phyloP scores from a whole-genome alignment of 2,113 vertebrate genomes.

The Lichenostomus cassidix region DNA sequence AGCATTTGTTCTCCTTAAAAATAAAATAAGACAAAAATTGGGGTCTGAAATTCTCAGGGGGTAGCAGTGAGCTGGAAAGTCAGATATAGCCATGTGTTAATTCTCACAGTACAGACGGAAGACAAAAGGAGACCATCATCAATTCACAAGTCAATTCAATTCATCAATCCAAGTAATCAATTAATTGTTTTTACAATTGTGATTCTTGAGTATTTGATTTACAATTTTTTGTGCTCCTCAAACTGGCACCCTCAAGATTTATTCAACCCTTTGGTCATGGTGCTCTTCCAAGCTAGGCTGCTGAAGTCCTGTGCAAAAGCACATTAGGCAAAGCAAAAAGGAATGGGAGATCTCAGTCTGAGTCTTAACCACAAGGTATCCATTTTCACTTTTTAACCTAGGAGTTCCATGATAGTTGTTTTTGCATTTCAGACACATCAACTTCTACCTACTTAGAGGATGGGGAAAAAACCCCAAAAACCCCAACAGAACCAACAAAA shows the following conservation, averaged over 20 bases:
- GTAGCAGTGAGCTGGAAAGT: not conserved
- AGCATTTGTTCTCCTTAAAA: not conserved
- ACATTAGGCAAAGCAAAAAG: not conserved
- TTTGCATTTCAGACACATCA: not conserved
- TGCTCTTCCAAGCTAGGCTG: not conserved
- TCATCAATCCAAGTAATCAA: not conserved
- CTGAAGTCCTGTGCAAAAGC: not conserved
- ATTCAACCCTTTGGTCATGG: not conserved
- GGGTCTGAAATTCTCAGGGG: not conserved
- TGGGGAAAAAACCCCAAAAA: rapidly evolving
- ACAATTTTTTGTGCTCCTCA: not conserved
- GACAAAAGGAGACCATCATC: not conserved
- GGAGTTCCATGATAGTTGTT: not conserved
- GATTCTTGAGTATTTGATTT: not conserved
- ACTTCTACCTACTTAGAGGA: not conserved
- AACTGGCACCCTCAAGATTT: not conserved
- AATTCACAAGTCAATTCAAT: not conserved
- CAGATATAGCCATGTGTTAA: not conserved
- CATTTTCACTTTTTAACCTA: not conserved
- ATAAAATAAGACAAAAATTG: not conserved
- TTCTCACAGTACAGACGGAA: not conserved
- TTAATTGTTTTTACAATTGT: not conserved
- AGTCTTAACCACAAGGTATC: not conserved
- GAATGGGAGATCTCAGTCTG: not conserved
- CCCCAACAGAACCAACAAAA: not conserved